A percentile compares a stretch with the other conserved stretches of the same genome.
Evolutionary conservation across 2,113 vertebrate genomes (phyloP).

Genomic region (Strigops habroptila): DNA sequence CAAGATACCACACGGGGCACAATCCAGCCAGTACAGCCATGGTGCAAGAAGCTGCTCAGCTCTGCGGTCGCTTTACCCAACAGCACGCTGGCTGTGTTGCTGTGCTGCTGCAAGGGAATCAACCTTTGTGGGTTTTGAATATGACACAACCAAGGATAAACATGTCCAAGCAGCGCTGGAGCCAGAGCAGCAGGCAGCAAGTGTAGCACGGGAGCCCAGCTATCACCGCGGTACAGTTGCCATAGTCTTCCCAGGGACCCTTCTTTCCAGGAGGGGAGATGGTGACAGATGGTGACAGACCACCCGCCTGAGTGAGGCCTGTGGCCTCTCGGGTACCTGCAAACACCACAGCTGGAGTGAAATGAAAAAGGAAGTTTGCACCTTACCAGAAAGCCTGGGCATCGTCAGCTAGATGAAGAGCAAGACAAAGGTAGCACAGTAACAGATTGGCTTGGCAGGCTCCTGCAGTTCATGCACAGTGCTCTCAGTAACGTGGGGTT

Average conservation of each 20-base stretch:
- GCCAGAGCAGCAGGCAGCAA: background rate
- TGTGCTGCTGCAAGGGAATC: background rate
- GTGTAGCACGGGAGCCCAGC: background rate
- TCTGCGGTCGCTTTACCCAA: background rate
- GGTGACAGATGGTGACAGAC: background rate
- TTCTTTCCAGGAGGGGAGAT: background rate
- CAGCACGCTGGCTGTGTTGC: background rate
- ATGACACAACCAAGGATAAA: background rate
- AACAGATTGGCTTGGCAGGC: background rate
- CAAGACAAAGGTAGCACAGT: background rate
- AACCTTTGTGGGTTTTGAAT: fast-evolving
- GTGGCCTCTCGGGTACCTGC: background rate
- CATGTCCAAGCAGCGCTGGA: background rate
- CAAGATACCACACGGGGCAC: fast-evolving
- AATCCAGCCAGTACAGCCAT: background rate
- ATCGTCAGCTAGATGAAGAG: background rate
- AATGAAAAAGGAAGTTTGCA: background rate
- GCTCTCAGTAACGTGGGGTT: background rate
- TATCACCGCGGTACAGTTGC: fast-evolving
- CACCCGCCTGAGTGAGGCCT: background rate
- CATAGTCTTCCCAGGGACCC: background rate
- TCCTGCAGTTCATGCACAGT: background rate
- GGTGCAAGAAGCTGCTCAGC: background rate
- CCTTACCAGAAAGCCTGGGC: background rate
- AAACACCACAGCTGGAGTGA: background rate